Base-by-base conservation (phyloP, 2,888 invertebrate genomes). In the Stenolophus ochropezus region DNA sequence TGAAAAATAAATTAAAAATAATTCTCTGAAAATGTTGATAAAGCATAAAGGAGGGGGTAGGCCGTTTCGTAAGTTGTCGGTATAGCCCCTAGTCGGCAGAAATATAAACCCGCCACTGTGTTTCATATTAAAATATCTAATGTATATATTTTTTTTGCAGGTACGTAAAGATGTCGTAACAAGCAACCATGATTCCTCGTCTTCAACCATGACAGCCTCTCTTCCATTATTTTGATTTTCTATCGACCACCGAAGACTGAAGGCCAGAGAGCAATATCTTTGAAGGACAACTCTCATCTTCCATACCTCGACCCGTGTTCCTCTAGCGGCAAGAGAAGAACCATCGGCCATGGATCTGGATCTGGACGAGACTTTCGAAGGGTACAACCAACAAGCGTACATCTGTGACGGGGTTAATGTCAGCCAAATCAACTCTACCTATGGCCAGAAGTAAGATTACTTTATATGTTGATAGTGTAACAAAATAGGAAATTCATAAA, bases 311-410 rank as follows among this genome's bases (percentile, higher is more conserved):
- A 42, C 11, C 33, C 33, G 33, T 8, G 4, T 42, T 11, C 33
- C 33, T 11, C 4, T 42, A 42, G 6, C 33, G 8, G 11, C 33
- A 42, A 11, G 11, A 42, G 8, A 11, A 4, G 33, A n/a, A 18
- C 2, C 65, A 16, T 6, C 27, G 6, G 16, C 42, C 65, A 69
- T 79, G 69, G 79, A 79, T 53, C n/a, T n/a, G n/a, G n/a, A n/a
- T n/a, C 16, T 79, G 71, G 79, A 79, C n/a, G 79, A 79, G 20
- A 53, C 53, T 18, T 51, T 79, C 18, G 79, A 49, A 18, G 27
- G 25, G 47, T 53, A 79, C 33, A 71, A 69, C n/a, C 71, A 21
- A 25, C 53, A 61, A 42, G 42, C 47, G 61, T 20, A 61, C 21
- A 79, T 47, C 18, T 65, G 78, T 11, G 51, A 65, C 42, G 27